Evolutionary conservation across 1,140 invertebrate genomes (phyloP).

Genomic region (Drosophila fuyamai): DNA sequence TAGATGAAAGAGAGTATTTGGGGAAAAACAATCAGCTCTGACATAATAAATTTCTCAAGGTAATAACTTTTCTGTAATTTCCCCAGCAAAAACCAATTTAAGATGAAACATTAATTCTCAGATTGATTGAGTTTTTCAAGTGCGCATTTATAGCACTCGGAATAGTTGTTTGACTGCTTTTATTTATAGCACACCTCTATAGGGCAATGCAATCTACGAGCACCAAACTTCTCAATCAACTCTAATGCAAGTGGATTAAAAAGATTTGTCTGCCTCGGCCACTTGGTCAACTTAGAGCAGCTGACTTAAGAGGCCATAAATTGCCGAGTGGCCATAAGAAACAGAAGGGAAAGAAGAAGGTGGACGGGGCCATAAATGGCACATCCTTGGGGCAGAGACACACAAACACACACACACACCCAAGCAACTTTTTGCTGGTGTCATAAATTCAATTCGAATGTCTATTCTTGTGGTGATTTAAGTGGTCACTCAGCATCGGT

Average conservation of each 20-base stretch:
- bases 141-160: slow-evolving; percentile 9
- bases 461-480: slow-evolving; percentile 81
- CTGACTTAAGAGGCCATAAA: slow-evolving; percentile 76
- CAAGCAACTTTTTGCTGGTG: slow-evolving; percentile 63
- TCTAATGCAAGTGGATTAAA: slow-evolving; percentile 62
- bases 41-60: not conserved
- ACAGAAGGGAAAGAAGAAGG: slow-evolving; percentile 19
- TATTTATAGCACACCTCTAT: slow-evolving; percentile 30
- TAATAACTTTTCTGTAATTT: not conserved
- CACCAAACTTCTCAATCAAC: slow-evolving; percentile 52
- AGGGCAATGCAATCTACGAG: slow-evolving; percentile 18
- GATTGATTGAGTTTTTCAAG: slow-evolving; percentile 38
- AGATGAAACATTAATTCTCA: slow-evolving; percentile 21
- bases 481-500: slow-evolving; percentile 71
- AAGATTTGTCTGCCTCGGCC: slow-evolving; percentile 50
- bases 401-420: not conserved
- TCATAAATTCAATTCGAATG: slow-evolving; percentile 83
- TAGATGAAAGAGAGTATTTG: not conserved
- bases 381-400: slow-evolving; percentile 52
- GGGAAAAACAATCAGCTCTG: not conserved
- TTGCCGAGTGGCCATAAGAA: slow-evolving; percentile 63
- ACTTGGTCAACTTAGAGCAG: slow-evolving; percentile 54
- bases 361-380: slow-evolving; percentile 60
- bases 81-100: not conserved
- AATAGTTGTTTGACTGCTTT: slow-evolving; percentile 33